Evolutionary conservation across 2,113 vertebrate species (phyloP), one percentile per base, ranked within the genome.

Genomic region (Hippocampus barbouri): DNA sequence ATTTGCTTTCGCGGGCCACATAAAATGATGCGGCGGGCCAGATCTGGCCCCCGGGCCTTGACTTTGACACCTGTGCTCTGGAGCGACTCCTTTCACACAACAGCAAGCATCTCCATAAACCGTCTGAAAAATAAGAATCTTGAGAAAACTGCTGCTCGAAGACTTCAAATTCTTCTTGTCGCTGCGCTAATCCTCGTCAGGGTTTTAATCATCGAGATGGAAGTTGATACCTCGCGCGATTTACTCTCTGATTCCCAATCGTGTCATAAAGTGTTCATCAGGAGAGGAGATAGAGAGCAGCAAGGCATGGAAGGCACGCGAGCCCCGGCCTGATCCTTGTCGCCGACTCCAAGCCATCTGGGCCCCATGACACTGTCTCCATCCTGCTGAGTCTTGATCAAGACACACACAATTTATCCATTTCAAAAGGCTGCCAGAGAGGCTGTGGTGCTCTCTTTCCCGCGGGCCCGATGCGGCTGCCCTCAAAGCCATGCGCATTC

Each of bases 261-360:
- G 0, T 16, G 47, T 67, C 15, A 72, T 68, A 66, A 75, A 79
- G 45, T 51, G 53, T 53, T 43, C 12, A 40, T 65, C 71, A 41
- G 72, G 60, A 68, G 73, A 23, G 64, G 71, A 66, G 80, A 73
- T 72, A 54, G 73, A 78, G 70, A 75, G 77, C 72, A 72, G 76
- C 70, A 57, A 66, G 71, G 72, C 73, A 86, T 75, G 79, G 60
- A 72, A 76, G 67, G 47, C 62, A 69, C 79, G 61, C 76, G 83
- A 86, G 84, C 83, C 76, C 54, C 16, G n/a, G 72, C 62, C 74
- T 85, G 72, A 83, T 83, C 79, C 78, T 74, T 82, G 74, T 79
- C 78, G 78, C 68, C 72, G 80, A 80, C 79, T 84, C 70, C 20
- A 57, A 76, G 80, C 85, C 79, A 88, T 87, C 83, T 86, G 88